phyloP scores from a whole-genome alignment of 2,113 vertebrate species.

The Dromas ardeola region DNA sequence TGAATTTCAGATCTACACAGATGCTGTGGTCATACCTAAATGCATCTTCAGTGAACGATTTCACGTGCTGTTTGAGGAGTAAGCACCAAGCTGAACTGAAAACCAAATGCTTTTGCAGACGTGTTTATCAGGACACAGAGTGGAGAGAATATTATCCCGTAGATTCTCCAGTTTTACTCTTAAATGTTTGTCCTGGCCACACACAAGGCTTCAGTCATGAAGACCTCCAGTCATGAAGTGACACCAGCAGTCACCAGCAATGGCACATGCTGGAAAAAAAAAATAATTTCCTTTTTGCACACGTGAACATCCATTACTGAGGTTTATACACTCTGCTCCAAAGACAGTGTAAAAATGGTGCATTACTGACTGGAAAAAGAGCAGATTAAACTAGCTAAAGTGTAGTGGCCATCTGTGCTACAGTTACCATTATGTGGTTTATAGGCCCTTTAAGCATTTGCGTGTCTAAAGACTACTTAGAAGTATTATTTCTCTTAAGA shows the following conservation, averaged over 20 bases:
- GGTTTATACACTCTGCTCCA: background rate
- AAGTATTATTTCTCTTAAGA: slow-evolving; percentile 14
- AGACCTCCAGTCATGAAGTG: background rate
- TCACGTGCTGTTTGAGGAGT: background rate
- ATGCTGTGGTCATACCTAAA: background rate
- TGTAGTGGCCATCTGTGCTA: background rate
- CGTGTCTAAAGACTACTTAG: background rate
- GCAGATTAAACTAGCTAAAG: background rate
- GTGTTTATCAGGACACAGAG: background rate
- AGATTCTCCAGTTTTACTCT: background rate
- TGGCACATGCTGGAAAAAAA: background rate
- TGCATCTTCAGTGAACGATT: background rate
- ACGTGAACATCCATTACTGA: background rate
- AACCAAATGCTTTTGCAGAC: background rate
- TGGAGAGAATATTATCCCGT: background rate
- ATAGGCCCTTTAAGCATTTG: background rate
- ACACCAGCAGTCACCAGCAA: background rate
- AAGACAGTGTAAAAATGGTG: background rate
- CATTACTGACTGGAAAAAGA: background rate
- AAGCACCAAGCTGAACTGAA: background rate
- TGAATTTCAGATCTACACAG: background rate
- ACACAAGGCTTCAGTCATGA: too few relatives aligned
- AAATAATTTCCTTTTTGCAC: background rate
- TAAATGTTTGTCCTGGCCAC: too few relatives aligned
- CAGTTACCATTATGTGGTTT: background rate